Percentiles rank a stretch among this genome's conserved stretches.
Evolutionary conservation across 2,888 invertebrate genomes (phyloP).

Genomic region (Sminthurinus aureus): DNA sequence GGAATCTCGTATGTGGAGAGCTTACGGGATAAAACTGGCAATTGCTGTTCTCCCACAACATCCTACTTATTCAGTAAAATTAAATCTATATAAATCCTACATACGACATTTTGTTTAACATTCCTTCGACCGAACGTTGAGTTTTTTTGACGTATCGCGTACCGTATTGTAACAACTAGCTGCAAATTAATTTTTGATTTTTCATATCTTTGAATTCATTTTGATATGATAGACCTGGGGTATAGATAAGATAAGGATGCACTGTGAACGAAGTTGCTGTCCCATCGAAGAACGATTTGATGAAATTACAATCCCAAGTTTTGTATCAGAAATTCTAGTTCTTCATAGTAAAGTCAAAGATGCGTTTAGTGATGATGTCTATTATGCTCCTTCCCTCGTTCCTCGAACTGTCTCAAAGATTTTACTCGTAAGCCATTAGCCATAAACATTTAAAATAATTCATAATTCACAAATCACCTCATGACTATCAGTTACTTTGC

Average conservation of each 20-base stretch:
- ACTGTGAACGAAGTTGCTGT: conserved; percentile 69
- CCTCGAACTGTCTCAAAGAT: conserved; percentile 64
- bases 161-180: background rate
- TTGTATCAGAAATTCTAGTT: conserved; percentile 69
- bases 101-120: conserved; percentile 13
- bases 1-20: conserved; percentile 71
- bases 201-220: background rate
- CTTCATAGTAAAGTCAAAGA: conserved; percentile 70
- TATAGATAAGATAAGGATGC: conserved; percentile 67
- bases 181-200: no score
- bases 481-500: no score
- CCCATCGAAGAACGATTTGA: conserved; percentile 67
- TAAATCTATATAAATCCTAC: background rate
- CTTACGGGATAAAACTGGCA: conserved; percentile 68
- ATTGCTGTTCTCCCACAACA: conserved; percentile 67
- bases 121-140: no score
- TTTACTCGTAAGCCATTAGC: conserved; percentile 15
- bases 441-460: background rate
- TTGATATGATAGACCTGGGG: conserved; percentile 65
- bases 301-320: conserved; percentile 67
- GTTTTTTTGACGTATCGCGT: background rate
- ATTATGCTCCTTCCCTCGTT: conserved; percentile 69
- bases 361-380: conserved; percentile 67
- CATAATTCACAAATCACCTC: background rate
- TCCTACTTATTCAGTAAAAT: conserved; percentile 64